Evolutionary conservation across 2,113 vertebrate genomes (phyloP), one percentile per base, ranked within the genome.

Genomic region (Cnemophilus loriae): DNA sequence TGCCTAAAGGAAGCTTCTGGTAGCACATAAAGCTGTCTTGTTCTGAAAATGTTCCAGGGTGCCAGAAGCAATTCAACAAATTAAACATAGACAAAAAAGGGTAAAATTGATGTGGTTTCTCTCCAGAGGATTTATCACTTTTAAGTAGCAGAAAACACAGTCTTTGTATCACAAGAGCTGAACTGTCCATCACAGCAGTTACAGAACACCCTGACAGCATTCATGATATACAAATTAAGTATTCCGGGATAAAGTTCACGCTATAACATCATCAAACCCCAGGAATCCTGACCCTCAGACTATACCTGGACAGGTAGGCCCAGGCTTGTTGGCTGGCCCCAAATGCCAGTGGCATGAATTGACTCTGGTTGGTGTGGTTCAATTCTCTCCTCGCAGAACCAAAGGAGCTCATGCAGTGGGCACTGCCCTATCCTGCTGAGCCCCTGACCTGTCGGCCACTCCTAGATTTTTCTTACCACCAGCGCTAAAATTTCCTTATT

Each of bases 171-270:
- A 13, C 9, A 68, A 37, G 59, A 55, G 11, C 35, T n/a, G 49
- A 80, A 32, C 10, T 39, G 41, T 23, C 39, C 46, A 39, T 30
- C 37, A 30, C n/a, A 24, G 19, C 0, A 3, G 32, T 35, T 52
- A 20, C 27, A 47, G 14, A 79, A 35, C n/a, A 39, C 37, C 37
- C 5, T 13, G 5, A n/a, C 23, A 33, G 52, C 42, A 35, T 42
- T 42, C 3, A 1, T 10, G 6, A 35, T 41, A 18, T 0, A 41
- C 1, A 59, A 69, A 55, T 9, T 3, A 20, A 49, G 27, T 7
- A 20, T 26, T 53, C 3, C 0, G 0, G 2, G 30, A 53, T 13
- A 18, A 46, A 23, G 37, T 30, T 61, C 19, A 21, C 15, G 22
- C 67, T 27, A 0, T 2, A 11, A 33, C 9, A 15, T 22, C 47